Evolutionary conservation across 2,888 invertebrate species (phyloP).

Genomic region (Eupeodes luniger): DNA sequence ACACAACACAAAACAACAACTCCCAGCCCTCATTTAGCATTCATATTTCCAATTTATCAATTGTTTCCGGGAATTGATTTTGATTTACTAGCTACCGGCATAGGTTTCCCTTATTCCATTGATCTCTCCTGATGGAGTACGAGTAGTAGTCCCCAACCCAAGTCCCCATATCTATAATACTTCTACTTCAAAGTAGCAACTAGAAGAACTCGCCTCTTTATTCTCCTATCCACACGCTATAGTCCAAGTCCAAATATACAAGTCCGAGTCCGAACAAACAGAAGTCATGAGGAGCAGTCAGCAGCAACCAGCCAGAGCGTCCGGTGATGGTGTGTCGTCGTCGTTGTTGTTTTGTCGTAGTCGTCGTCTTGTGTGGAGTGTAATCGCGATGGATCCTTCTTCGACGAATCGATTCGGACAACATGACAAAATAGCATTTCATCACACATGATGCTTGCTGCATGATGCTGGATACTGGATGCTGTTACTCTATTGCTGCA

Average conservation of each 20-base stretch:
- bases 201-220: not conserved
- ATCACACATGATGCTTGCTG: constrained; percentile 42
- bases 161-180: not conserved
- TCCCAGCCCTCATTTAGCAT: constrained; percentile 45
- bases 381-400: constrained; percentile 68
- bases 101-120: constrained; percentile 23
- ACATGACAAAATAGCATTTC: constrained; percentile 67
- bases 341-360: too few species aligned
- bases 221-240: not conserved
- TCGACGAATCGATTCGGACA: constrained; percentile 73
- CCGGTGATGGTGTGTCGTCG: not conserved
- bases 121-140: constrained; percentile 29
- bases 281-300: constrained; percentile 58
- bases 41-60: constrained; percentile 72
- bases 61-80: constrained; percentile 72
- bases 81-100: constrained; percentile 65
- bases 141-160: not conserved
- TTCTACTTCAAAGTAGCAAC: not conserved
- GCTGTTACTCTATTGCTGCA: constrained; percentile 29
- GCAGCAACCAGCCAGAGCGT: not conserved
- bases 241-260: not conserved
- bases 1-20: not conserved
- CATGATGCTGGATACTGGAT: not conserved
- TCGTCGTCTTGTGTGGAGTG: not conserved
- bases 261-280: constrained; percentile 38